Evolutionary conservation across 2,113 vertebrate genomes (phyloP).

Genomic region (Megaptera novaeangliae): DNA sequence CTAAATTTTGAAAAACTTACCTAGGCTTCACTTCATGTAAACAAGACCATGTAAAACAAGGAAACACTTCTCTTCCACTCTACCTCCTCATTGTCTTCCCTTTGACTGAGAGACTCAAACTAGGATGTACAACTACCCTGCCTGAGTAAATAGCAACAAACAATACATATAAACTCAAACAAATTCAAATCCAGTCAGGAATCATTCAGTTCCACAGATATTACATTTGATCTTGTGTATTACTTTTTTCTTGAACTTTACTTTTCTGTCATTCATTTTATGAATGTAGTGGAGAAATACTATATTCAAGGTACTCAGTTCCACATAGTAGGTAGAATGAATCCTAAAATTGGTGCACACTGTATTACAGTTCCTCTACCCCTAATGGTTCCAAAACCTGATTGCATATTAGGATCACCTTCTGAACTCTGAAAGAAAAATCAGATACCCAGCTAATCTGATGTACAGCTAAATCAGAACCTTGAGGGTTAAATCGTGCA

Average conservation of each 20-base stretch:
- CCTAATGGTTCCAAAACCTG: not conserved
- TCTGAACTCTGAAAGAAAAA: not conserved
- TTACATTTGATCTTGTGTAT: not conserved
- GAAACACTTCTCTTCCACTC: fast-evolving
- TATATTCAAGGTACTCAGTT: not conserved
- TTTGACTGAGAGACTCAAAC: not conserved
- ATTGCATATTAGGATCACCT: not conserved
- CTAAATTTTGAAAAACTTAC: not conserved
- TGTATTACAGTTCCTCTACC: not conserved
- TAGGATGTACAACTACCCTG: no score
- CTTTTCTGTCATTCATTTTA: not conserved
- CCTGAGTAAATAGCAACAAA: not conserved
- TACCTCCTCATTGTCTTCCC: not conserved
- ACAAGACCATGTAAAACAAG: not conserved
- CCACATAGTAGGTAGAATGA: not conserved
- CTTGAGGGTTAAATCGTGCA: not conserved
- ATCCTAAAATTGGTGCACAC: not conserved
- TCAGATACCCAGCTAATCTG: no score
- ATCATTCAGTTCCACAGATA: not conserved
- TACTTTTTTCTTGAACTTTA: not conserved
- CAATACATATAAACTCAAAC: not conserved
- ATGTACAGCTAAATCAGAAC: not conserved
- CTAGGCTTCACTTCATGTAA: not conserved
- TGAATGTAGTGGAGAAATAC: not conserved
- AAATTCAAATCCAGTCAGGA: not conserved